These are phyloP conservation scores for Catagonus wagneri DNA, from an alignment of 2,113 vertebrate genomes.

Conservation along the genomic window DNA sequence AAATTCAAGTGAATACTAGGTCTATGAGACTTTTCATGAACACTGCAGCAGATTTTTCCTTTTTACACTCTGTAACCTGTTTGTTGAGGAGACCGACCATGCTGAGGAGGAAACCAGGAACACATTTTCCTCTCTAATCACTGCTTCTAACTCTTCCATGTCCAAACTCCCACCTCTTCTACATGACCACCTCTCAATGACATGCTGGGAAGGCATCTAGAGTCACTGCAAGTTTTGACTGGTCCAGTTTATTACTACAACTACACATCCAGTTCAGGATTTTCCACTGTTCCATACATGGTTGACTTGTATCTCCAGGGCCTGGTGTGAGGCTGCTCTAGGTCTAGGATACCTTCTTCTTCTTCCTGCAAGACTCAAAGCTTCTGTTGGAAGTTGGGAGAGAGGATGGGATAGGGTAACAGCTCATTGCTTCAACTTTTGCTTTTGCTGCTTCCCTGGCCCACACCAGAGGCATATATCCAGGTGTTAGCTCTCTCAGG, in stretches of 20 bases:
- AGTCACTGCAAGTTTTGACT: background rate
- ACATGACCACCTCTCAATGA: background rate
- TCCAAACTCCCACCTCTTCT: background rate
- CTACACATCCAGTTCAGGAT: background rate
- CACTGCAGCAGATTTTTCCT: background rate
- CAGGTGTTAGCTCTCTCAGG: background rate
- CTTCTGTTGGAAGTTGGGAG: background rate
- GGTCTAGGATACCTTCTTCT: background rate
- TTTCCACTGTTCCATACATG: background rate
- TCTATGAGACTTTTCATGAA: background rate
- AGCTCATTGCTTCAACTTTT: background rate
- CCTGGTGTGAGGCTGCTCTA: background rate
- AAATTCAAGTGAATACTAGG: conserved; percentile 34
- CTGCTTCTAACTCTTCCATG: no score
- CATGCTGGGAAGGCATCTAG: background rate
- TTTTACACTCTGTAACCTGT: background rate
- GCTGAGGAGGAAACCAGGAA: background rate
- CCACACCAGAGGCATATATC: background rate
- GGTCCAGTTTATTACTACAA: background rate
- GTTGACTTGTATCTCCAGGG: background rate
- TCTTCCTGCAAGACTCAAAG: background rate
- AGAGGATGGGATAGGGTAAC: background rate
- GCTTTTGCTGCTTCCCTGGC: background rate
- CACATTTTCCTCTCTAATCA: background rate
- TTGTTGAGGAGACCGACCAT: background rate